These are phyloP conservation scores for Pseudomyrmex flavicornis DNA, from an alignment of 1,140 invertebrate genomes.

Conservation along the genomic window DNA sequence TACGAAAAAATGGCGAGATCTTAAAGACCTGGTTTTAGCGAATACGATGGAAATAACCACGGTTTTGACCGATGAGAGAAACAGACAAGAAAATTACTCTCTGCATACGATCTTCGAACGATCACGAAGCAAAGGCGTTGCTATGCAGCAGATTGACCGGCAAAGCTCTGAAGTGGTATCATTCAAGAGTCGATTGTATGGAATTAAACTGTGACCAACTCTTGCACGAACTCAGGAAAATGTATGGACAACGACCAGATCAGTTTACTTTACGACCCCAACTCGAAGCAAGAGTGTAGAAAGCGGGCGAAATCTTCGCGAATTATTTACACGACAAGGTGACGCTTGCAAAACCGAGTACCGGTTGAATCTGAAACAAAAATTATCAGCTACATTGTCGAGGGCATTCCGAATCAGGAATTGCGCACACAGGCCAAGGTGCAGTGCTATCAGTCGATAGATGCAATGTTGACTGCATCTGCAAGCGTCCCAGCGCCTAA, in stretches of 20 bases:
- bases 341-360: background rate
- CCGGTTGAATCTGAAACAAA: background rate
- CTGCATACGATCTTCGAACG: background rate
- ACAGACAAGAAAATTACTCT: background rate
- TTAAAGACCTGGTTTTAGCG: background rate
- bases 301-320: background rate
- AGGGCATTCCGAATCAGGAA: background rate
- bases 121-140: background rate
- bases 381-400: background rate
- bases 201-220: background rate
- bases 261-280: background rate
- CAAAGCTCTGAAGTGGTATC: background rate
- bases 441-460: background rate
- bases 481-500: no score
- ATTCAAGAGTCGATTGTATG: background rate
- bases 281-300: background rate
- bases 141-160: background rate
- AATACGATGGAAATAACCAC: background rate
- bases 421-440: background rate
- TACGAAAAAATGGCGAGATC: background rate
- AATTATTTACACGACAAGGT: conserved; percentile 21
- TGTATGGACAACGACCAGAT: background rate
- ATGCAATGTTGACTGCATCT: background rate
- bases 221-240: background rate
- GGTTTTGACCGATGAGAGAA: background rate